phyloP scores from a whole-genome alignment of 2,113 vertebrate species.

The Paradoxurus hermaphroditus region DNA sequence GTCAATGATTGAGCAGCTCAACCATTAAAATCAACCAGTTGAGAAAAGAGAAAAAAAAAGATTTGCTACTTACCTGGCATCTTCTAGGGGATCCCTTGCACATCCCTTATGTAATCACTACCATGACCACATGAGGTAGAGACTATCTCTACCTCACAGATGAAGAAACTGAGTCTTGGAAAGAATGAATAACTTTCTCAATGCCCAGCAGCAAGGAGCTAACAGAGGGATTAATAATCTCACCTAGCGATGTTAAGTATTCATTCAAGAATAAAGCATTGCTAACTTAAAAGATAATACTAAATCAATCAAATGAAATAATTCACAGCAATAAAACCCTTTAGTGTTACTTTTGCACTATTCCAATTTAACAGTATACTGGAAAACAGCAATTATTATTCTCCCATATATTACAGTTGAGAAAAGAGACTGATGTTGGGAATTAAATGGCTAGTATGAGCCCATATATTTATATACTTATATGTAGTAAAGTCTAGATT shows the following conservation, averaged over 20 bases:
- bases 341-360: not conserved
- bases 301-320: not conserved
- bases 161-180: not conserved
- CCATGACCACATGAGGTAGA: not conserved
- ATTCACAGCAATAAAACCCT: not conserved
- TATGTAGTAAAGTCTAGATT: not conserved
- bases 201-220: not conserved
- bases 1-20: not conserved
- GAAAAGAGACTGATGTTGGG: not conserved
- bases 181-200: not conserved
- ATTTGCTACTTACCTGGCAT: not conserved
- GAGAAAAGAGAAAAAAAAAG: not conserved
- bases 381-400: not conserved
- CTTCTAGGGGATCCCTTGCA: not conserved
- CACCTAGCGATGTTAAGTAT: not conserved
- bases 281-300: not conserved
- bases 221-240: not conserved
- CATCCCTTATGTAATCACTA: not conserved
- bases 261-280: not conserved
- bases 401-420: not conserved
- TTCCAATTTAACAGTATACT: not conserved
- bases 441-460: not conserved
- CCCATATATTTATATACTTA: not conserved
- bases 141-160: not conserved
- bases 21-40: not conserved